Evolutionary conservation across 1,140 invertebrate species (phyloP).

Genomic region (Carposina sasakii): DNA sequence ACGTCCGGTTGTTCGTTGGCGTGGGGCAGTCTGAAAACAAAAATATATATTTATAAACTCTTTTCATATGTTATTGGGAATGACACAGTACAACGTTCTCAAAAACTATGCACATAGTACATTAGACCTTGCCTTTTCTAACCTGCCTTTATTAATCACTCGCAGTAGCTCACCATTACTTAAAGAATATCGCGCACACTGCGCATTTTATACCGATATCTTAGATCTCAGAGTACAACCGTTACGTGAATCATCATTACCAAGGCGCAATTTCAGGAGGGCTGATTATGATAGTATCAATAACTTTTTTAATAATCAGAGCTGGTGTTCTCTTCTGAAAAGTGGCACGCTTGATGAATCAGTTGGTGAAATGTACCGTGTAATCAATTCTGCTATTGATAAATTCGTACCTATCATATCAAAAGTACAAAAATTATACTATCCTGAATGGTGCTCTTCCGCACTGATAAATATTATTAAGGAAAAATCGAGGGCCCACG

Average conservation of each 20-base stretch:
- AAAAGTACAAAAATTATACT: not conserved
- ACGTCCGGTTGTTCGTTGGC: slow-evolving; percentile 66
- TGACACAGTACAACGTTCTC: too few species aligned
- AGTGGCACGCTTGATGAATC: not conserved
- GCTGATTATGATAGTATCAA: slow-evolving; percentile 1
- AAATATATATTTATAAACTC: too few species aligned
- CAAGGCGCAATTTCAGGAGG: not conserved
- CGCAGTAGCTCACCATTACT: too few species aligned
- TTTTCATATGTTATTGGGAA: too few species aligned
- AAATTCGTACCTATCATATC: not conserved
- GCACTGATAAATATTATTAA: not conserved
- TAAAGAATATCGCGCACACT: too few species aligned
- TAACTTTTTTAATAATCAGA: not conserved
- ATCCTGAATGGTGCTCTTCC: not conserved
- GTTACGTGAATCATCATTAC: too few species aligned
- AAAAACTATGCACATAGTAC: too few species aligned
- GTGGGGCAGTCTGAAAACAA: slow-evolving; percentile 61
- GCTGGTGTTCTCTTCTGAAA: not conserved
- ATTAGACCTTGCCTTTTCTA: too few species aligned
- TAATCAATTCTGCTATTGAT: not conserved
- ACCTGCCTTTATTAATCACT: too few species aligned
- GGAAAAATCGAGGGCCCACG: not conserved
- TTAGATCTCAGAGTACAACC: too few species aligned
- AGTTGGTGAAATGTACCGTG: not conserved
- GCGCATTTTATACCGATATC: too few species aligned